phyloP scores from a whole-genome alignment of 2,888 invertebrate genomes.

The Electrophaes corylata region DNA sequence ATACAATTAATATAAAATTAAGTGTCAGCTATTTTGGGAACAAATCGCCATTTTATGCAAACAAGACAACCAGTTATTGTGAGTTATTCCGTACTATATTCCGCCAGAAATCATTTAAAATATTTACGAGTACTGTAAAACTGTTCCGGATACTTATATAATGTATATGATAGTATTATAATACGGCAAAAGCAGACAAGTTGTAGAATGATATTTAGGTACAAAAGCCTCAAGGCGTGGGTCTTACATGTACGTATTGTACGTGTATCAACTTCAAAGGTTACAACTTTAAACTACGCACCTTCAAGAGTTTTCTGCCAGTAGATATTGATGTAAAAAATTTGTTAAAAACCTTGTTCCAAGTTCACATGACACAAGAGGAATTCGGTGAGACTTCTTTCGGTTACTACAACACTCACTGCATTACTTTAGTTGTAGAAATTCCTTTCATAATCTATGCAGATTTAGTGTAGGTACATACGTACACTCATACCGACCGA shows the following conservation, averaged over 20 bases:
- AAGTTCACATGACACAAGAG: too few relatives aligned
- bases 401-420: too few relatives aligned
- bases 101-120: conserved; percentile 7
- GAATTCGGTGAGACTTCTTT: too few relatives aligned
- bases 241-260: not conserved
- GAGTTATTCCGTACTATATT: conserved; percentile 18
- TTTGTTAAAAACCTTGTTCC: too few relatives aligned
- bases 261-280: not conserved
- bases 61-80: conserved; percentile 18
- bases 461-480: too few relatives aligned
- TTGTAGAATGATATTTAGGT: not conserved
- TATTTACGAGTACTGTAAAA: not conserved
- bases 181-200: not conserved
- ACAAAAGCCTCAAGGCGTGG: not conserved
- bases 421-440: too few relatives aligned
- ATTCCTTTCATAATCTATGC: too few relatives aligned
- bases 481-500: too few relatives aligned
- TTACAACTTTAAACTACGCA: not conserved
- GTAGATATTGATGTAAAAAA: too few relatives aligned
- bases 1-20: conserved; percentile 27
- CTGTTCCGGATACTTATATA: not conserved
- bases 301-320: not conserved
- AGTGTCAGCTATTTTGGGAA: conserved; percentile 25
- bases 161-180: not conserved
- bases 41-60: conserved; percentile 24